Percentiles rank a stretch among this genome's conserved stretches.
Evolutionary conservation across 2,797 vertebrate genomes (phyloP).

Genomic region (Xenentodon cancila): DNA sequence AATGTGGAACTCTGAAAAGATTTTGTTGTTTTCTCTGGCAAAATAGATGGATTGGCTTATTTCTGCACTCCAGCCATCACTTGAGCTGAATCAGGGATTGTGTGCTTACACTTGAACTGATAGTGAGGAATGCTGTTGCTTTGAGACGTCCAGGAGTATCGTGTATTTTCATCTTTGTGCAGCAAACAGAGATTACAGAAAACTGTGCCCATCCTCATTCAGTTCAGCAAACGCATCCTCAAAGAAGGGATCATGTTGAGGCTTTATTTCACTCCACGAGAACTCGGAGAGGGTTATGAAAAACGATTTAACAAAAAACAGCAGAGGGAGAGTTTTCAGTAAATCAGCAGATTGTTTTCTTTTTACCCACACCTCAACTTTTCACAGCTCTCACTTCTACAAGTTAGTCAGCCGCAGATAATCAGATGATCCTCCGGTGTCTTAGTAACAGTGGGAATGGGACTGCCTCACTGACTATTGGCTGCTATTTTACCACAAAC

Average conservation of each 20-base stretch:
- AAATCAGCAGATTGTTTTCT: background rate
- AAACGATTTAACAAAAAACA: conserved; percentile 2
- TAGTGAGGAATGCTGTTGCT: conserved; percentile 25
- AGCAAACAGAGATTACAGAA: conserved; percentile 52
- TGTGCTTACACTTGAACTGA: conserved; percentile 40
- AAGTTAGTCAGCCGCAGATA: conserved; percentile 8
- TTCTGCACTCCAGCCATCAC: conserved; percentile 17
- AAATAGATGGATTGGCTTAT: conserved; percentile 22
- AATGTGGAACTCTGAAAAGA: background rate
- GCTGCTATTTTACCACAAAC: background rate
- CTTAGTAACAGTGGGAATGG: background rate
- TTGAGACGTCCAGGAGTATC: conserved; percentile 34
- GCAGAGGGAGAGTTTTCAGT: background rate
- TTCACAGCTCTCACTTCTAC: background rate
- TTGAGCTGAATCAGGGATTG: conserved; percentile 35
- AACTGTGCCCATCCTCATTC: conserved; percentile 18
- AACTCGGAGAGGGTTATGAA: background rate
- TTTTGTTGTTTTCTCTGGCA: conserved; percentile 15
- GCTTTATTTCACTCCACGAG: conserved; percentile 17
- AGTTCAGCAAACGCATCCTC: conserved; percentile 11
- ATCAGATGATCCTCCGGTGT: background rate
- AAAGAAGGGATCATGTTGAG: conserved; percentile 30
- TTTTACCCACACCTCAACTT: background rate
- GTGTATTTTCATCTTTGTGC: conserved; percentile 48
- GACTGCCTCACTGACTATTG: background rate